Base-by-base conservation (phyloP, 2,797 vertebrate genomes). In the Syndactyla subalaris region DNA sequence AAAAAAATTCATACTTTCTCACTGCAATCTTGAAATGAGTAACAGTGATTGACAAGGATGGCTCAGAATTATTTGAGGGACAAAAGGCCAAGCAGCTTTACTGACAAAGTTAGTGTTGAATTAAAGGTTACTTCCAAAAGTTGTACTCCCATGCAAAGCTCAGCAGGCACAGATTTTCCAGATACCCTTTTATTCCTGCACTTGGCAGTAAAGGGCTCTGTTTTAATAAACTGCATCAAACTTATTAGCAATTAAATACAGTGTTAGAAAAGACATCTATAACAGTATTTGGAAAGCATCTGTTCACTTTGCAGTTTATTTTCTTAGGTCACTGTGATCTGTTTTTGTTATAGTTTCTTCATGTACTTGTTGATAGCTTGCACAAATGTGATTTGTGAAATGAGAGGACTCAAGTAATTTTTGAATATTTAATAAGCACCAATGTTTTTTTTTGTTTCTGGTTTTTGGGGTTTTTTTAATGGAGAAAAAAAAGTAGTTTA, bases 161-260 rank as follows among this genome's bases (percentile, higher is more conserved):
- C 46, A 89, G 51, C 52, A 92, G 38, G 7, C 63, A 36, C 85
- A 74, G 15, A 67, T 91, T 89, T 92, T 92, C 73, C 32, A 82
- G 54, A 68, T 57, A 75, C 21, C 43, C 59, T 62, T 89, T 92
- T 63, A 84, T 79, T 87, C 45, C 38, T 81, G 6, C 55, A 84
- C 26, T 86, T 93, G 58, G 55, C 3, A 10, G 16, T 39, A 85
- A 90, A 92, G 43, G 16, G 26, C 27, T 61, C 55, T 79, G 38
- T 71, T 96, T 88, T 49, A 90, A 73, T 48, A 90, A 91, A 92
- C 39, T 76, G 32, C 17, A 63, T 24, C 38, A 54, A 84, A 93
- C 43, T 70, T 61, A 58, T 46, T 73, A 89, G 55, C 39, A 71
- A 43, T 29, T 65, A 75, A 74, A 87, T 27, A 71, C 26, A 36